Evolutionary conservation across 2,797 vertebrate genomes (phyloP).

Genomic region (Nannoperca obscura): DNA sequence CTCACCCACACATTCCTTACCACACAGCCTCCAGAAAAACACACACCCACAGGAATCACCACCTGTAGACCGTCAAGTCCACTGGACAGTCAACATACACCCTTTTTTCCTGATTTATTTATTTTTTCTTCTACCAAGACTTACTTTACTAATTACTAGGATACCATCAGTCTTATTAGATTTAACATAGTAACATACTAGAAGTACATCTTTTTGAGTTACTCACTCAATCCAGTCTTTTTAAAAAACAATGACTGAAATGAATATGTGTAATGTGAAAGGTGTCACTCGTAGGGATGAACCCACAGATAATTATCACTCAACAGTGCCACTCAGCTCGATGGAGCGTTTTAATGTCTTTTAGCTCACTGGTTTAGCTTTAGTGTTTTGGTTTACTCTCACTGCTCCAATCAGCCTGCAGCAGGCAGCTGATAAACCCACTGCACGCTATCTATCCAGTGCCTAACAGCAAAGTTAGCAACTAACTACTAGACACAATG

Average conservation of each 20-base stretch:
- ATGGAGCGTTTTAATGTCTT: not conserved
- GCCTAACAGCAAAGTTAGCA: not conserved
- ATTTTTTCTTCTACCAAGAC: not conserved
- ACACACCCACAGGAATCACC: slow-evolving; percentile 10
- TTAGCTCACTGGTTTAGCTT: not conserved
- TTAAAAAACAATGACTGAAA: not conserved
- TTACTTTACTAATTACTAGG: not conserved
- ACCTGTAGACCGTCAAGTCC: slow-evolving; percentile 28
- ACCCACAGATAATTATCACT: too few species aligned
- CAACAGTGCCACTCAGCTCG: too few species aligned
- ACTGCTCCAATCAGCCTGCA: not conserved
- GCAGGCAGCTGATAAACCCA: not conserved
- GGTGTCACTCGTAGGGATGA: too few species aligned
- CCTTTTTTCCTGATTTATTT: not conserved
- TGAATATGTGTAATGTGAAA: not conserved
- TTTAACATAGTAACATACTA: not conserved
- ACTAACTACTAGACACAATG: too few species aligned
- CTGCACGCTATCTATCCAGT: too few species aligned
- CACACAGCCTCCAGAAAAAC: not conserved
- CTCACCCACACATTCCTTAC: slow-evolving; percentile 61
- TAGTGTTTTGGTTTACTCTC: not conserved
- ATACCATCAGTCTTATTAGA: not conserved
- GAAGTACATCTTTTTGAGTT: not conserved
- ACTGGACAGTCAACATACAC: not conserved
- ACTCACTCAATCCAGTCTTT: not conserved